A percentile compares a stretch with the other conserved stretches of the same genome.
Evolutionary conservation across 2,113 vertebrate species (phyloP).

Genomic region (Columba livia): DNA sequence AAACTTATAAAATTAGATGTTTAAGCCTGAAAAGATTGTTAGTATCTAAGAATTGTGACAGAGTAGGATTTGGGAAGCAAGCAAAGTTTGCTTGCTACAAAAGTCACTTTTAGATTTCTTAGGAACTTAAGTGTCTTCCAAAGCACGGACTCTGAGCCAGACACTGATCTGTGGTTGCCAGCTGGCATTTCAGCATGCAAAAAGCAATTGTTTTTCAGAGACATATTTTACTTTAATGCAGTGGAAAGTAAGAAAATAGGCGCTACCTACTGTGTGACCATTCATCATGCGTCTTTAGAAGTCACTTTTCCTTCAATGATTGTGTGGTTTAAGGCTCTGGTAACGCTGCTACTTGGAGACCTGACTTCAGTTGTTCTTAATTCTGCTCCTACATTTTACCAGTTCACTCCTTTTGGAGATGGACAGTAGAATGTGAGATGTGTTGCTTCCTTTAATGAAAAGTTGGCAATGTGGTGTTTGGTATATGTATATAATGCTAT

Average conservation of each 20-base stretch:
- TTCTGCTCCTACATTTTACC: background rate
- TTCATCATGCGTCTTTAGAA: background rate
- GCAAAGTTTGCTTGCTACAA: background rate
- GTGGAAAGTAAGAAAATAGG: background rate
- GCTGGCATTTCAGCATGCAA: background rate
- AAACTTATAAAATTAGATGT: background rate
- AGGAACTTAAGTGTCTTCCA: background rate
- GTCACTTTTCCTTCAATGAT: background rate
- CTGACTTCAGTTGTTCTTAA: background rate
- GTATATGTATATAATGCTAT: background rate
- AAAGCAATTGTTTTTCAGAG: background rate
- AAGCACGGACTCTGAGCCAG: background rate
- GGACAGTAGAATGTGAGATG: background rate
- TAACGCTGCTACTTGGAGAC: background rate
- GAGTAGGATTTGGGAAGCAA: background rate
- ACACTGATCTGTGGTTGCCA: background rate
- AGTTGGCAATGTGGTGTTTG: background rate
- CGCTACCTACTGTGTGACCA: background rate
- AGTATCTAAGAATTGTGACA: background rate
- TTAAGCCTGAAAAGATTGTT: background rate
- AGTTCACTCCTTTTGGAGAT: background rate
- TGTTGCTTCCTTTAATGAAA: background rate
- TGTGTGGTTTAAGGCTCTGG: background rate
- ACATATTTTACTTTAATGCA: background rate
- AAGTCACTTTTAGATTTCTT: background rate